A percentile compares a stretch with the other conserved stretches of the same genome.
Evolutionary conservation across 2,797 vertebrate species (phyloP).

Genomic region (Monodelphis domestica): DNA sequence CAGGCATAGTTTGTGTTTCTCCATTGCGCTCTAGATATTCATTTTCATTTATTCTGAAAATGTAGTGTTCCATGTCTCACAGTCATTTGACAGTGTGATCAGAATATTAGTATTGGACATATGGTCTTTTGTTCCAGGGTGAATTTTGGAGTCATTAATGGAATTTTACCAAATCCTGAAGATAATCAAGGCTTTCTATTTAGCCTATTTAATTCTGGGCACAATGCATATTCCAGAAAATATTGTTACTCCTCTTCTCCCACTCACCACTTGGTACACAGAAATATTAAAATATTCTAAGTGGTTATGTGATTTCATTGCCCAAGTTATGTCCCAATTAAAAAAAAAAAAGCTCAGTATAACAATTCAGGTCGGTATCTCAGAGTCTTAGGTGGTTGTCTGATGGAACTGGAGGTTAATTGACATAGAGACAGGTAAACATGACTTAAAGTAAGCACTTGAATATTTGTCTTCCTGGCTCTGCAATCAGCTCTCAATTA

Average conservation of each 20-base stretch:
- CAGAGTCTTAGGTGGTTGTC: not conserved
- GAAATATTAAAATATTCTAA: not conserved
- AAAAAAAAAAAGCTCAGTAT: no score
- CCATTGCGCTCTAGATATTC: not conserved
- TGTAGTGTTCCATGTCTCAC: not conserved
- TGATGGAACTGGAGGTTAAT: not conserved
- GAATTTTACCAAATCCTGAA: not conserved
- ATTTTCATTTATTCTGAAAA: not conserved
- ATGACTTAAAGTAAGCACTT: not conserved
- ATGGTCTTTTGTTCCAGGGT: not conserved
- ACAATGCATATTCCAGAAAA: not conserved
- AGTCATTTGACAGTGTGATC: not conserved
- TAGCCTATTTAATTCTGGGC: not conserved
- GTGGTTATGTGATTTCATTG: not conserved
- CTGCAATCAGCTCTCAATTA: not conserved
- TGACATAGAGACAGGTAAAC: not conserved
- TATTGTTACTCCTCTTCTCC: not conserved
- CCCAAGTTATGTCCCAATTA: rapidly evolving
- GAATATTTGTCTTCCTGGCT: not conserved
- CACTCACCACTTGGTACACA: not conserved
- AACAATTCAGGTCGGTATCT: not conserved
- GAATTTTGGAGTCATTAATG: not conserved
- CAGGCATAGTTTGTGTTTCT: not conserved
- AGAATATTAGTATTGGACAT: not conserved
- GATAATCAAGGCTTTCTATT: not conserved